These are phyloP conservation scores for Athalia circularis DNA, from an alignment of 2,888 invertebrate species.

Conservation along the genomic window DNA sequence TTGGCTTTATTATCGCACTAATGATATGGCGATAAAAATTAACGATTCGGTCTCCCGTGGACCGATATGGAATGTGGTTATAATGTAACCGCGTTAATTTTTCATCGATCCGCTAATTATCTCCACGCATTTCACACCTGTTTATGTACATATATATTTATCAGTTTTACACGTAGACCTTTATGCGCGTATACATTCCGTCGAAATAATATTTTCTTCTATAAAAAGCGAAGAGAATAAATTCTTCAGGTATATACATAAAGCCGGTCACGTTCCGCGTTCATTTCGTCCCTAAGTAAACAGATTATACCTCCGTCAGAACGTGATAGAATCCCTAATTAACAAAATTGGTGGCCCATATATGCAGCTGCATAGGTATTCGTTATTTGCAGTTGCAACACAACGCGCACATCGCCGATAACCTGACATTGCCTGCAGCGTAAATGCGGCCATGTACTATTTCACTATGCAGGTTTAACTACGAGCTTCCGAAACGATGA, in stretches of 20 bases:
- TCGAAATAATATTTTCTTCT: too few relatives aligned
- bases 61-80: neutral
- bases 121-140: neutral
- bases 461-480: too few relatives aligned
- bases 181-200: too few relatives aligned
- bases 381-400: too few relatives aligned
- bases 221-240: too few relatives aligned
- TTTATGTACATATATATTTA: too few relatives aligned
- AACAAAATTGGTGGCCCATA: neutral
- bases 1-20: conserved; percentile 6
- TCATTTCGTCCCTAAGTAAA: conserved; percentile 2
- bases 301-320: conserved; percentile 13
- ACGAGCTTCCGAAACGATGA: too few relatives aligned
- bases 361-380: too few relatives aligned
- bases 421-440: too few relatives aligned
- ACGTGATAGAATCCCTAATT: conserved; percentile 16
- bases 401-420: too few relatives aligned
- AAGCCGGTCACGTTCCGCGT: conserved; percentile 13
- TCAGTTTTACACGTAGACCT: too few relatives aligned
- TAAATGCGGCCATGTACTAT: too few relatives aligned
- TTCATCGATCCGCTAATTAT: conserved; percentile 28
- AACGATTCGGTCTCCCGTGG: conserved; percentile 26
- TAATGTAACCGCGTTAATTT: conserved; percentile 3
- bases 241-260: neutral
- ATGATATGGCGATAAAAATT: conserved; percentile 27